A percentile compares a stretch with the other conserved stretches of the same genome.
These are phyloP conservation scores for Nineta flava DNA, from an alignment of 2,888 invertebrate species.

Conservation along the genomic window DNA sequence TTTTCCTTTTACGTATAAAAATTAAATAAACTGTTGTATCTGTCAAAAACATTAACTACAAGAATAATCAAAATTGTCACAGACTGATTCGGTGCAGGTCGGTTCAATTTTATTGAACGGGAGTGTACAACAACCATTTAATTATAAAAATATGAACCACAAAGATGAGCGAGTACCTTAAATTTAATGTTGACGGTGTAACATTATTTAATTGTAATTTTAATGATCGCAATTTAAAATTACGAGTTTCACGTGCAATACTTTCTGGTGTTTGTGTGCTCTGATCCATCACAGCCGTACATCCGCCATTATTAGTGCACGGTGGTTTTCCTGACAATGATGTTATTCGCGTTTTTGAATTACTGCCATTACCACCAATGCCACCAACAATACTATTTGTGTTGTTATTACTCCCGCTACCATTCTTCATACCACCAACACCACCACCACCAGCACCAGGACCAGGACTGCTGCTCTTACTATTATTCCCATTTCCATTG, in stretches of 20 bases:
- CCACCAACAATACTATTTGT: too few species aligned
- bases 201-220: conserved; percentile 42
- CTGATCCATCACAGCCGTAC: conserved; percentile 38
- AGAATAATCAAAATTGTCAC: too few species aligned
- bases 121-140: too few species aligned
- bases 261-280: conserved; percentile 57
- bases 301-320: conserved; percentile 7
- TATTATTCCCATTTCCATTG: conserved; percentile 13
- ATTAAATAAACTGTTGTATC: too few species aligned
- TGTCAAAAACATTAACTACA: too few species aligned
- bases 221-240: conserved; percentile 38
- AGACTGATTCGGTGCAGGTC: too few species aligned
- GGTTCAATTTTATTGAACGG: too few species aligned
- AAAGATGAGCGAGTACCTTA: conserved; percentile 26
- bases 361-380: too few species aligned
- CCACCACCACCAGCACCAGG: conserved; percentile 10
- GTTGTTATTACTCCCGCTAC: too few species aligned
- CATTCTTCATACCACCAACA: not conserved
- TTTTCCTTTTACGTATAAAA: too few species aligned
- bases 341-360: too few species aligned
- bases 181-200: conserved; percentile 40
- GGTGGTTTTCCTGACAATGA: not conserved
- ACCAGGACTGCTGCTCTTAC: conserved; percentile 1
- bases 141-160: too few species aligned
- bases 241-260: conserved; percentile 50